Conservation (phyloP, 2,113 vertebrate genomes). For the Carassius auratus region DNA sequence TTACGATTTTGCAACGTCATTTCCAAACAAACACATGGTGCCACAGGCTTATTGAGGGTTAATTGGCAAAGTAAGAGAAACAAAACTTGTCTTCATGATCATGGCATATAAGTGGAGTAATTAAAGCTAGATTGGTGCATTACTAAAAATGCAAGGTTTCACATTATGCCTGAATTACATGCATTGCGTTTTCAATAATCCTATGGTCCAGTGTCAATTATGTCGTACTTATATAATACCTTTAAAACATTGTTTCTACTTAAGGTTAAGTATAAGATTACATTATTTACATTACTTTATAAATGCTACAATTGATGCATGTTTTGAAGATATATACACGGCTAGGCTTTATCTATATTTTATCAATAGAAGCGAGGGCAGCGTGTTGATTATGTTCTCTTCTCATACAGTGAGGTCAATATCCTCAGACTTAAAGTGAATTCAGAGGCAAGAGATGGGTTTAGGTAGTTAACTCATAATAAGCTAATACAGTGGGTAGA, state of each 20-base stretch:
- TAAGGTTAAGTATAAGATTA: constrained; percentile 7
- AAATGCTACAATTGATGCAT: not conserved
- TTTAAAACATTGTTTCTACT: not conserved
- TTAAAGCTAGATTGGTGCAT: not conserved
- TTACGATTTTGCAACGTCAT: not conserved
- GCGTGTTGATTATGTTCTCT: not conserved
- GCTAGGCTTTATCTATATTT: not conserved
- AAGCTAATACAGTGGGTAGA: constrained; percentile 66
- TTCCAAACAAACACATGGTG: not conserved
- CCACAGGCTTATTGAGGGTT: not conserved
- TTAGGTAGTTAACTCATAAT: constrained; percentile 68
- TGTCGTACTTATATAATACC: not conserved
- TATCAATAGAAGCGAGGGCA: not conserved
- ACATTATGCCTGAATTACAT: not conserved
- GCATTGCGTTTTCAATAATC: not conserved
- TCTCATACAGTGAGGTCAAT: constrained; percentile 29
- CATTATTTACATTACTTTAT: not conserved
- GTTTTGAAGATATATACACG: not conserved
- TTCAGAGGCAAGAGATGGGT: constrained; percentile 44
- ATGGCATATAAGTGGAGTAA: not conserved
- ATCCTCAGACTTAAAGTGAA: constrained; percentile 50
- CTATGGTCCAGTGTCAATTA: not conserved
- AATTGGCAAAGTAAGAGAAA: not conserved
- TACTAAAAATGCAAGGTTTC: not conserved
- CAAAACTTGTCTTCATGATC: not conserved